phyloP scores from a whole-genome alignment of 2,797 vertebrate species.

The Gallinago stenura region DNA sequence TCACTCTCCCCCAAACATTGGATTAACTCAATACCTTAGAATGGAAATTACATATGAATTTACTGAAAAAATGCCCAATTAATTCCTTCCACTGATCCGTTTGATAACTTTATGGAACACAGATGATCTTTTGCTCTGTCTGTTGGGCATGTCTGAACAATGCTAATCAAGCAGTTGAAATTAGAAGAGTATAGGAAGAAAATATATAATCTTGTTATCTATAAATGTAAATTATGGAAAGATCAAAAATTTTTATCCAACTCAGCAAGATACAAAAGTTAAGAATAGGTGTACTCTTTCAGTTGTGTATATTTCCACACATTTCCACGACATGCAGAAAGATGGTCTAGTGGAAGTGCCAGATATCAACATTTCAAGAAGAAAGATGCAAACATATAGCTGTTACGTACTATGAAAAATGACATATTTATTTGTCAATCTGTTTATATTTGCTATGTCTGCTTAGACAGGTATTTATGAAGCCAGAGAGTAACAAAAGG shows the following conservation, averaged over 20 bases:
- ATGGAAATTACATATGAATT: not conserved
- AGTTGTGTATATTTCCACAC: not conserved
- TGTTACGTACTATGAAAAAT: not conserved
- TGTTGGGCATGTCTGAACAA: not conserved
- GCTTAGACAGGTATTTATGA: not conserved
- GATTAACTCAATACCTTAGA: not conserved
- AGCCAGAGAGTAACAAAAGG: not conserved
- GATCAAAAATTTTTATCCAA: not conserved
- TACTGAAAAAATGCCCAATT: not conserved
- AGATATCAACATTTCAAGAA: not conserved
- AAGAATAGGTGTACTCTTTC: not conserved
- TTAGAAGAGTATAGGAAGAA: not conserved
- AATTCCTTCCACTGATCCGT: not conserved
- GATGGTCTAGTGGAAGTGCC: not conserved
- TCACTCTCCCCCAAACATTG: not conserved
- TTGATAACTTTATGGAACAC: not conserved
- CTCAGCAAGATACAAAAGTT: not conserved
- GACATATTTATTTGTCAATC: not conserved
- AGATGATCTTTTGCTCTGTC: not conserved
- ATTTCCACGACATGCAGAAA: not conserved
- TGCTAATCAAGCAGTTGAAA: not conserved
- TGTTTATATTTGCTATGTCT: not conserved
- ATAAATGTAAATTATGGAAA: not conserved
- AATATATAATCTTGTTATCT: not conserved
- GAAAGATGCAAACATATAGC: not conserved